phyloP scores from a whole-genome alignment of 2,797 vertebrate genomes.

The Linurgus olivaceus region DNA sequence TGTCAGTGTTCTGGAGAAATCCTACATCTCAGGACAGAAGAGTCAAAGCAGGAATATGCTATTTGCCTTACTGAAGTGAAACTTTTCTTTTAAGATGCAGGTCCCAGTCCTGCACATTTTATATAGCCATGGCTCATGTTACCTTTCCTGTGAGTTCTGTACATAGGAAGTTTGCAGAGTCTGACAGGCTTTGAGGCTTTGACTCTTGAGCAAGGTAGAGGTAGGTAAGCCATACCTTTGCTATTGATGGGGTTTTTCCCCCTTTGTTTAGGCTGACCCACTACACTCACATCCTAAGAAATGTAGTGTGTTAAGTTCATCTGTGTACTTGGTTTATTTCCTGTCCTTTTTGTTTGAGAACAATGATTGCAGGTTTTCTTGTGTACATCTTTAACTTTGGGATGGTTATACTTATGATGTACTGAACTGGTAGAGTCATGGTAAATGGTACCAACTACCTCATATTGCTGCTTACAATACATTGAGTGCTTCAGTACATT shows the following conservation, averaged over 20 bases:
- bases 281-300: not conserved
- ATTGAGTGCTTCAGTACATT: not conserved
- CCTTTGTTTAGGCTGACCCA: not conserved
- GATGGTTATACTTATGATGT: not conserved
- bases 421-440: not conserved
- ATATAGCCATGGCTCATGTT: not conserved
- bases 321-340: not conserved
- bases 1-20: not conserved
- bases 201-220: not conserved
- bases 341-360: not conserved
- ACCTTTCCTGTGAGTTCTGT: not conserved
- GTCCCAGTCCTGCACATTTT: rapidly evolving
- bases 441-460: not conserved
- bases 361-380: not conserved
- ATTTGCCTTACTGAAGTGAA: not conserved
- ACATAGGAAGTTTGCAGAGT: not conserved
- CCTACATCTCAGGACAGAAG: not conserved
- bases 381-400: not conserved
- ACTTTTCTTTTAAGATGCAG: not conserved
- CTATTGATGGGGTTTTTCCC: not conserved
- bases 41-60: not conserved
- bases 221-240: not conserved
- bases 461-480: not conserved
- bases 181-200: not conserved
- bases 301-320: rapidly evolving